These are phyloP conservation scores for Poeciliopsis gracilis DNA, from an alignment of 2,797 vertebrate genomes.

Conservation along the genomic window DNA sequence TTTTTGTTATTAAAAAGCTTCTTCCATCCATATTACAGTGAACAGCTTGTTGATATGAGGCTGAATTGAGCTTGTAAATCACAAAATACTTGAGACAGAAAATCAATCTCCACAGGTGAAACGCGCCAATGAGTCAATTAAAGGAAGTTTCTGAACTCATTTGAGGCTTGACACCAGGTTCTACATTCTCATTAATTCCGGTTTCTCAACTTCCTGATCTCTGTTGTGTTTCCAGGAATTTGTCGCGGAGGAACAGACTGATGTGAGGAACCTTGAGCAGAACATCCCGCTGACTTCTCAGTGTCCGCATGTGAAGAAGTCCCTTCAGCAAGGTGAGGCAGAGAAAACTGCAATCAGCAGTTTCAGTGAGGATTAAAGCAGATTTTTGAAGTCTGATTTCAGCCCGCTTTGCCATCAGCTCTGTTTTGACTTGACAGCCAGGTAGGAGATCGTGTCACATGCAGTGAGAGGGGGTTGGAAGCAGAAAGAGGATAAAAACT, in stretches of 20 bases:
- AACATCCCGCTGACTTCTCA: constrained; percentile 31
- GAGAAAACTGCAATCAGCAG: background rate
- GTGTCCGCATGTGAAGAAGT: constrained; percentile 72
- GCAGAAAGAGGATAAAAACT: background rate
- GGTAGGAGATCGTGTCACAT: constrained; percentile 50
- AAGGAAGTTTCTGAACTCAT: background rate
- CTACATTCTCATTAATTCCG: background rate
- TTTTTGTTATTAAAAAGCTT: background rate
- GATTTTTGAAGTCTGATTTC: background rate
- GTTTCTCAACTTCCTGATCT: background rate
- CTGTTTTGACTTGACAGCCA: constrained; percentile 50
- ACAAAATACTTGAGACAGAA: background rate
- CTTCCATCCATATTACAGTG: background rate
- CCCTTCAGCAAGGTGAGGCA: constrained; percentile 75
- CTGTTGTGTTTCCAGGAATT: constrained; percentile 45
- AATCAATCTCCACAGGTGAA: background rate
- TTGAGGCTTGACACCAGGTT: constrained; percentile 28
- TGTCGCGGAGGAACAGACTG: constrained; percentile 24
- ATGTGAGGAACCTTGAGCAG: constrained; percentile 18
- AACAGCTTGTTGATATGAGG: background rate
- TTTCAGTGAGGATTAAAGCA: background rate
- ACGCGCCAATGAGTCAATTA: background rate
- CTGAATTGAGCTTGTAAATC: background rate
- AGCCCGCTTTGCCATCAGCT: constrained; percentile 25
- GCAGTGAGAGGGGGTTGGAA: constrained; percentile 21